Evolutionary conservation across 2,113 vertebrate species (phyloP), one percentile per base, ranked within the genome.

Genomic region (Hemiprocne comata): DNA sequence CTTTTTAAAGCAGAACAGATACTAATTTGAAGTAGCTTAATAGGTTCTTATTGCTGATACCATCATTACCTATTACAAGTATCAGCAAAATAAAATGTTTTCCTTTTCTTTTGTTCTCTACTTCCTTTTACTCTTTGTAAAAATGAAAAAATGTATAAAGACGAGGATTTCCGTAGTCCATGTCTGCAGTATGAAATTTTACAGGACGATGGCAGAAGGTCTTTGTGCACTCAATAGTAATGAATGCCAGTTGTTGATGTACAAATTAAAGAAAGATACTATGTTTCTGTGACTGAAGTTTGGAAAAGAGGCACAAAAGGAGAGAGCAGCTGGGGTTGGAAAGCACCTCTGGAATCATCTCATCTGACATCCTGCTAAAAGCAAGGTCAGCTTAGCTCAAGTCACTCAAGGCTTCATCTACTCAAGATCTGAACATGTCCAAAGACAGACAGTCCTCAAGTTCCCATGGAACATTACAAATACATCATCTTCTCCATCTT

Each of bases 1-100:
- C 90, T 97, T 96, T 98, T 95, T 92, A 95, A 96, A 97, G 95
- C 89, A 97, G 93, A 98, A 97, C 97, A 96, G 95, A 97, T 96
- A 97, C 84, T 97, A 97, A 86, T 97, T 98, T 96, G 94, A 96
- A 95, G 92, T 81, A 95, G 75, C 94, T 96, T 94, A 97, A 85
- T 94, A 92, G 87, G 95, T 94, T 93, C 80, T 86, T 85, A 72
- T 36, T 75, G 58, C 61, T 85, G 79, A 90, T 91, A 57, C n/a
- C 38, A 50, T 76, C 75, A 75, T 89, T 93, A 83, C 55, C 33
- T 95, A 79, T 36, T 91, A 70, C 74, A 77, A 89, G 79, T 34
- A 61, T 88, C 80, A 82, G 84, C 94, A 91, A 96, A 97, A 96
- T 87, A 60, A 74, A 94, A 86, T 79, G 40, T 36, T 95, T 89